A percentile compares a stretch with the other conserved stretches of the same genome.
Evolutionary conservation across 1,140 invertebrate species (phyloP).

Genomic region (Scaptomyza hsui): DNA sequence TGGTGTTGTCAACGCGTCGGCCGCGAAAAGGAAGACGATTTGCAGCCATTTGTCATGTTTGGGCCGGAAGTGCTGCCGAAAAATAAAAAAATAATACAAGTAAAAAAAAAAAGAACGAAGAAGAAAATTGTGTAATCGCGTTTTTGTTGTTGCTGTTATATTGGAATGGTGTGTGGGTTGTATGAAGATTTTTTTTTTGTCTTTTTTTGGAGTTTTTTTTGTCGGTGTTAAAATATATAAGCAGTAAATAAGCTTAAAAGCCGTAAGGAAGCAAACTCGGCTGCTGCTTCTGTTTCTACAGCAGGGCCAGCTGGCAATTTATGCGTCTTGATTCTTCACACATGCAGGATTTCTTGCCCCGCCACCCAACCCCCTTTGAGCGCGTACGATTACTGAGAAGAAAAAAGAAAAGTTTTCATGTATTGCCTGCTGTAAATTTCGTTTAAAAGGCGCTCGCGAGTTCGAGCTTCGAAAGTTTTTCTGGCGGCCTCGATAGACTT

Average conservation of each 20-base stretch:
- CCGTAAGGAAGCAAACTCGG: slow-evolving; percentile 21
- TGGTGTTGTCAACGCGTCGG: slow-evolving; percentile 70
- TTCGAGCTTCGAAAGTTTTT: slow-evolving; percentile 38
- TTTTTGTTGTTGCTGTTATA: slow-evolving; percentile 1
- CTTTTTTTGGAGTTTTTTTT: slow-evolving; percentile 24
- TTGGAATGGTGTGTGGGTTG: background rate
- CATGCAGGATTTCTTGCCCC: slow-evolving; percentile 44
- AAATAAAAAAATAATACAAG: slow-evolving; percentile 14
- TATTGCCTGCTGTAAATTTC: slow-evolving; percentile 68
- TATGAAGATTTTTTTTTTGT: too few species aligned
- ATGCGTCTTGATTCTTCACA: slow-evolving; percentile 78
- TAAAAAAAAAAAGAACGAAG: background rate
- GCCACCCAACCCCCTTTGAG: background rate
- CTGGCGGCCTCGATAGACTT: slow-evolving; percentile 64
- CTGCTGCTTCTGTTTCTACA: background rate
- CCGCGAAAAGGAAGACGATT: slow-evolving; percentile 79
- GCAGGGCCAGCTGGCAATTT: slow-evolving; percentile 63
- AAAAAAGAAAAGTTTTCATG: slow-evolving; percentile 33
- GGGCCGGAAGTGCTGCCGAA: slow-evolving; percentile 51
- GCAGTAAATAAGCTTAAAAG: slow-evolving; percentile 81
- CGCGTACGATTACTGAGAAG: slow-evolving; percentile 15
- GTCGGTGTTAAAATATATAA: slow-evolving; percentile 76
- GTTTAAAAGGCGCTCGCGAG: slow-evolving; percentile 65
- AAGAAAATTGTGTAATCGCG: slow-evolving; percentile 38
- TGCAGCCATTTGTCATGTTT: slow-evolving; percentile 81